Evolutionary conservation across 2,888 invertebrate genomes (phyloP), one percentile per base, ranked within the genome.

Genomic region (Tenthredo livida): DNA sequence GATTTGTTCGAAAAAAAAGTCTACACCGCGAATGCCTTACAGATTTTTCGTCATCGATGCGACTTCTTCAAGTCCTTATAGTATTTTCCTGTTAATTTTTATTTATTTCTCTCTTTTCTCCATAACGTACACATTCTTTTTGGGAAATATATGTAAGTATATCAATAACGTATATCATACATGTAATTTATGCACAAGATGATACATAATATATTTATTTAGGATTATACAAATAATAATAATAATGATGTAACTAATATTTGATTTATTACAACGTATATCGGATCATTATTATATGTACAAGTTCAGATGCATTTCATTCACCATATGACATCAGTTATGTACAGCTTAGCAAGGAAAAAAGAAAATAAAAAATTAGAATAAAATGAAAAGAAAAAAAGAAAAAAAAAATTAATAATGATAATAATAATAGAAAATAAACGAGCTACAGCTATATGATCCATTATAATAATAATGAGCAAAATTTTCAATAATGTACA

Each of bases 391-490:
- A 75, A 47, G 43, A 25, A 12, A 43, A 47, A 47, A 75, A 70
- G 10, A 72, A 37, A 40, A 40, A 7, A n/a, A 5, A n/a, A 40
- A 75, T 37, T 47, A 75, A 47, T 15, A 25, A 47, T 40, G 10
- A 10, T 72, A 40, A 72, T 43, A 29, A 75, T 10, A 47, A 33
- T 70, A 70, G 5, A 72, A 72, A 72, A 17, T 17, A 72, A 40
- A 40, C 9, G 3, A 40, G 37, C 50, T 78, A 47, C 77, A 25
- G 50, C 47, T 47, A 47, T 47, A 47, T 75, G 37, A 75, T 75
- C 43, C 75, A 70, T 70, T 70, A 75, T 47, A 25, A 75, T 25
- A 47, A 75, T 47, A 75, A 75, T 75, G 75, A 75, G 75, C 75
- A 47, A 75, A 25, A 75, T 75, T 47, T 25, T 47, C 75, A 75